Conservation (phyloP, 1,140 invertebrate genomes). For the Papilio helenus region DNA sequence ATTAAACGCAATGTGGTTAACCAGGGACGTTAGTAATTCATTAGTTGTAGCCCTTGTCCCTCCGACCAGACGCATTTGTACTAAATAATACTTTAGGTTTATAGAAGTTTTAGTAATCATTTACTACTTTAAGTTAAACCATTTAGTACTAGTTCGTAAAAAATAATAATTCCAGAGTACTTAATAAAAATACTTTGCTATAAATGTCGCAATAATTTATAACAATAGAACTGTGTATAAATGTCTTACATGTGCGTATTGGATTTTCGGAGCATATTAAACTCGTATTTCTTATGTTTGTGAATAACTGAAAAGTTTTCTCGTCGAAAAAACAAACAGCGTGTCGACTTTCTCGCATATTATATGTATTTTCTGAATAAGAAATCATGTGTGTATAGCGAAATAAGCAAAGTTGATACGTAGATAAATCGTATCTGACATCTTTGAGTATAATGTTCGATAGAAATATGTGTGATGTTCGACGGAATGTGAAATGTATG, state of each 20-base stretch:
- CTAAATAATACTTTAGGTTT: too few relatives aligned
- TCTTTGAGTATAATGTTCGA: background rate
- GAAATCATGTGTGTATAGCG: slow-evolving; percentile 14
- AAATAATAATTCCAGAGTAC: too few relatives aligned
- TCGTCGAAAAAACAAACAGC: slow-evolving; percentile 15
- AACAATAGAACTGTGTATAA: background rate
- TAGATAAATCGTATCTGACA: background rate
- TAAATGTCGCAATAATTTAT: background rate
- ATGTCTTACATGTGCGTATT: background rate
- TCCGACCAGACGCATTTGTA: too few relatives aligned
- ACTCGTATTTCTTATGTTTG: background rate
- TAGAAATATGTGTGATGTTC: slow-evolving; percentile 6
- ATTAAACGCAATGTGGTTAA: too few relatives aligned
- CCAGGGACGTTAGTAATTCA: too few relatives aligned
- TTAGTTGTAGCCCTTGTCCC: too few relatives aligned
- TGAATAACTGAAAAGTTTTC: background rate
- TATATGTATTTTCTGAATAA: slow-evolving; percentile 10
- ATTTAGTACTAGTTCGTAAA: too few relatives aligned
- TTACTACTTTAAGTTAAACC: too few relatives aligned
- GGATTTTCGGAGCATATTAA: background rate
- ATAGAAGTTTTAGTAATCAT: too few relatives aligned
- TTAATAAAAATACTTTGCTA: too few relatives aligned
- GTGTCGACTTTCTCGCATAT: background rate
- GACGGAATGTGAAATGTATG: slow-evolving; percentile 6
- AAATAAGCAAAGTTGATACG: slow-evolving; percentile 1